Conservation (phyloP, 2,888 invertebrate species). For the Caenorhabditis sp. region DNA sequence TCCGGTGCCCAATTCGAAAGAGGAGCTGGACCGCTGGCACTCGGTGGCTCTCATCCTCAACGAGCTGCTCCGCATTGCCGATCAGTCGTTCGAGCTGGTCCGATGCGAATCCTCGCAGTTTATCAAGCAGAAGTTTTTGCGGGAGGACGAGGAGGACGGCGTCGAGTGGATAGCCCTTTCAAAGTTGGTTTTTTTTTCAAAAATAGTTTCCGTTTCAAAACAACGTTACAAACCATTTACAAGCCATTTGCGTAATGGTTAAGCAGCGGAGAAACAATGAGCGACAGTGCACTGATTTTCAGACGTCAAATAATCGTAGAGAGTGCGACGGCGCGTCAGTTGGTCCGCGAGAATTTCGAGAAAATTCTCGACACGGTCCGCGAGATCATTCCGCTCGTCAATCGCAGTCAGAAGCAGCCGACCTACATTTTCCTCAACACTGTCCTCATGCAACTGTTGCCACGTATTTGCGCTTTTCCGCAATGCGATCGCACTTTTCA, state of each 20-base stretch:
- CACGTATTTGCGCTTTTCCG: slow-evolving; percentile 80
- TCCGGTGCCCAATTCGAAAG: slow-evolving; percentile 4
- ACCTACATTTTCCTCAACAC: slow-evolving; percentile 84
- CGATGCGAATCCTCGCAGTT: slow-evolving; percentile 58
- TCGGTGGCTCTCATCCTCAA: slow-evolving; percentile 83
- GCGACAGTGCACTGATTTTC: too few species aligned
- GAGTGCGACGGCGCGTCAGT: slow-evolving; percentile 88
- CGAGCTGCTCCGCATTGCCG: slow-evolving; percentile 86
- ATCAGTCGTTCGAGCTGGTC: slow-evolving; percentile 67
- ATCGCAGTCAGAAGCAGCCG: neutral
- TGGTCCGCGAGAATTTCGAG: slow-evolving; percentile 89
- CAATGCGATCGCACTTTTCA: slow-evolving; percentile 42
- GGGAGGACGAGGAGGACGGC: slow-evolving; percentile 57
- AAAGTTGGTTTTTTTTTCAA: slow-evolving; percentile 15
- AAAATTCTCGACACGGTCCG: slow-evolving; percentile 75
- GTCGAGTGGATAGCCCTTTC: slow-evolving; percentile 69
- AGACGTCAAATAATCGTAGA: slow-evolving; percentile 84
- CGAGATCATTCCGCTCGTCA: slow-evolving; percentile 22
- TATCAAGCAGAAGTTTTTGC: slow-evolving; percentile 18
- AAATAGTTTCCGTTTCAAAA: too few species aligned
- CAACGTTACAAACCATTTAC: too few species aligned
- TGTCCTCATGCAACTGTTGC: slow-evolving; percentile 89
- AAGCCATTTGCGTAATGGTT: too few species aligned
- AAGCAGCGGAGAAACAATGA: too few species aligned
- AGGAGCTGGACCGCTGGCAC: slow-evolving; percentile 49